phyloP scores from a whole-genome alignment of 2,797 vertebrate species.

The Arrhamphus sclerolepis region DNA sequence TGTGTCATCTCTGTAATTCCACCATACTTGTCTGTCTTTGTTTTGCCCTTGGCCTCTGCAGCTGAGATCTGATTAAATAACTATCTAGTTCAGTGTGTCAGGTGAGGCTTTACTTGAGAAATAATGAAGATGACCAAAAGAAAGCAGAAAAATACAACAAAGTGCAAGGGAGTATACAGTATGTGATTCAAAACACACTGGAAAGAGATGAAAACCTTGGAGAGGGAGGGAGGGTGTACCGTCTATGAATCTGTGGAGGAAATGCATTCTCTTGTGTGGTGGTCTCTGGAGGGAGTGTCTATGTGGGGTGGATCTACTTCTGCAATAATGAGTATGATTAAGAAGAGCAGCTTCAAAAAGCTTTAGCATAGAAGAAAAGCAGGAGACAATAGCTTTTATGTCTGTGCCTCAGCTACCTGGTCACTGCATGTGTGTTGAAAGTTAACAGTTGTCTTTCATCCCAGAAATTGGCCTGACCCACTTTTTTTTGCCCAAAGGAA shows the following conservation, averaged over 20 bases:
- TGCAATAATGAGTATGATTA: constrained; percentile 18
- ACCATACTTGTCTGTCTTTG: constrained; percentile 24
- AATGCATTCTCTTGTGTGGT: constrained; percentile 40
- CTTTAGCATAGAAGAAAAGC: constrained; percentile 2
- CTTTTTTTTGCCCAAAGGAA: constrained; percentile 53
- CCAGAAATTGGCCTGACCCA: constrained; percentile 57
- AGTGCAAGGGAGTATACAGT: constrained; percentile 7
- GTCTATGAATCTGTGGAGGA: constrained; percentile 36
- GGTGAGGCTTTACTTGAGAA: constrained; percentile 30
- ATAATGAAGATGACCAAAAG: constrained; percentile 23
- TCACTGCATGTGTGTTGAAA: constrained; percentile 34
- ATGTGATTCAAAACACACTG: constrained; percentile 16
- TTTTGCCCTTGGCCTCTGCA: constrained; percentile 37
- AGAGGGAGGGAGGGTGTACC: neutral
- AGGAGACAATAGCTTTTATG: constrained; percentile 27
- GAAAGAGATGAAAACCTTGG: constrained; percentile 13
- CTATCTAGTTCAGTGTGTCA: constrained; percentile 21
- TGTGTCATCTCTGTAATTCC: constrained; percentile 47
- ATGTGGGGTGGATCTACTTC: constrained; percentile 32
- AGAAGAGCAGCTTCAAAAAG: constrained; percentile 18
- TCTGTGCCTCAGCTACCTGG: constrained; percentile 26
- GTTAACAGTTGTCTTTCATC: constrained; percentile 40
- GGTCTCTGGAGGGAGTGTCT: constrained; percentile 42
- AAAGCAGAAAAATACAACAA: constrained; percentile 5
- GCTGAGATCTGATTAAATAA: constrained; percentile 47